Evolutionary conservation across 2,797 vertebrate genomes (phyloP).

Genomic region (Anguilla marmorata): DNA sequence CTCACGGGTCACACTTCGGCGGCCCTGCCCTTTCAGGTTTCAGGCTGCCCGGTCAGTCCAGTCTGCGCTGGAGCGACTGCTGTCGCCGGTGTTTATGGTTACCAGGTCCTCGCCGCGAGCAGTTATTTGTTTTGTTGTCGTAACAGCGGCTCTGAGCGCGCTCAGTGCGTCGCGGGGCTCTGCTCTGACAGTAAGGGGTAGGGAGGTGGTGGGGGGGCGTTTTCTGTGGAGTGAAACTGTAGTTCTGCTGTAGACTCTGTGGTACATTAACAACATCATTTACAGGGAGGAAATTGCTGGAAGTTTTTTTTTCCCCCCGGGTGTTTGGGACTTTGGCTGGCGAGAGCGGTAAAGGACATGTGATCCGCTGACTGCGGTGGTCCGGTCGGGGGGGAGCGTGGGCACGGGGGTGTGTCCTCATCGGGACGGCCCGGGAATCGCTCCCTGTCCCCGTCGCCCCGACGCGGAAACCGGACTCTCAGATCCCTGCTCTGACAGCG

Average conservation of each 20-base stretch:
- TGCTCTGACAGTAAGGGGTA: conserved; percentile 14
- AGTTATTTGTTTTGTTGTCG: conserved; percentile 2
- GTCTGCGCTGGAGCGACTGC: conserved; percentile 40
- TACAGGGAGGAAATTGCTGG: neutral
- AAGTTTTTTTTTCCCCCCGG: neutral
- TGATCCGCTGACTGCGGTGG: conserved; percentile 28
- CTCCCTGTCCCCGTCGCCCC: conserved; percentile 1
- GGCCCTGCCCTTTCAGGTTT: conserved; percentile 16
- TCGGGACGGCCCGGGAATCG: neutral
- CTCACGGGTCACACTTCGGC: neutral
- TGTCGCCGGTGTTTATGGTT: conserved; percentile 29
- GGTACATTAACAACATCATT: conserved; percentile 51
- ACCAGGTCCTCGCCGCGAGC: conserved; percentile 37
- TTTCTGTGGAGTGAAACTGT: neutral
- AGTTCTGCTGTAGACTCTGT: conserved; percentile 20
- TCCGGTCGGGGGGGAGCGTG: neutral
- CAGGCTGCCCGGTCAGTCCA: conserved; percentile 53
- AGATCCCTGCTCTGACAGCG: neutral
- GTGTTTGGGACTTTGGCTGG: conserved; percentile 25
- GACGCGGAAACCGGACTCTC: neutral
- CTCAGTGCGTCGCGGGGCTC: conserved; percentile 6
- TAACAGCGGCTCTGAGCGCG: neutral
- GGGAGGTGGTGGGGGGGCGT: neutral
- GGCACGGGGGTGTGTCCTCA: neutral
- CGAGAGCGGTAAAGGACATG: conserved; percentile 13